These are phyloP conservation scores for Seriola aureovittata DNA, from an alignment of 2,113 vertebrate genomes.

Conservation along the genomic window DNA sequence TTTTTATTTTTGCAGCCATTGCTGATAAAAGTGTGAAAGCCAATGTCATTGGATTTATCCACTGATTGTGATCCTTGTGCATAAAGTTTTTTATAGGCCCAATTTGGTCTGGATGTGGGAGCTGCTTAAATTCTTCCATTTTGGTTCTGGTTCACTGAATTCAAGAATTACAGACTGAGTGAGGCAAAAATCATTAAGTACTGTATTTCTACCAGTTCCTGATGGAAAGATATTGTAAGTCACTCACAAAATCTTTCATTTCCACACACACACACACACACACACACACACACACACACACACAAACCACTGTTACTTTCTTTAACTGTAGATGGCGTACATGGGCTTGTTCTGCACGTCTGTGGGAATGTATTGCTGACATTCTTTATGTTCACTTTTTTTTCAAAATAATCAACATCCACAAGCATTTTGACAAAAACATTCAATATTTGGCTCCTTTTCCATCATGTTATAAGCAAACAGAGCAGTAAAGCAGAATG, in stretches of 20 bases:
- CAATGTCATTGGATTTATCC: neutral
- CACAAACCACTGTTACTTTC: too few relatives aligned
- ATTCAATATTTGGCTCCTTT: neutral
- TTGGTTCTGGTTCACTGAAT: neutral
- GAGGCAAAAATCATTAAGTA: too few relatives aligned
- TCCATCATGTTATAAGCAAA: neutral
- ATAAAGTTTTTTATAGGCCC: too few relatives aligned
- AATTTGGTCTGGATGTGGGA: neutral
- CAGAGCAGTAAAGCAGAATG: neutral
- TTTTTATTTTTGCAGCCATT: neutral
- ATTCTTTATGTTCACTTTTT: neutral
- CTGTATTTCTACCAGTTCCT: neutral
- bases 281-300: too few relatives aligned
- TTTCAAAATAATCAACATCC: neutral
- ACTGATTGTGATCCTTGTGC: too few relatives aligned
- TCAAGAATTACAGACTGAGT: neutral
- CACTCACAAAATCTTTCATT: too few relatives aligned
- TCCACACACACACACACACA: too few relatives aligned
- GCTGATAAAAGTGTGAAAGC: neutral
- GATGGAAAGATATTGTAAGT: too few relatives aligned
- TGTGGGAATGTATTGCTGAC: neutral
- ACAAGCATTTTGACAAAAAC: neutral
- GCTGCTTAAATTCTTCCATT: neutral
- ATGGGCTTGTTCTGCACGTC: neutral
- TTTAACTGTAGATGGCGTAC: neutral